phyloP scores from a whole-genome alignment of 1,140 invertebrate genomes.

The Diorhabda carinulata region DNA sequence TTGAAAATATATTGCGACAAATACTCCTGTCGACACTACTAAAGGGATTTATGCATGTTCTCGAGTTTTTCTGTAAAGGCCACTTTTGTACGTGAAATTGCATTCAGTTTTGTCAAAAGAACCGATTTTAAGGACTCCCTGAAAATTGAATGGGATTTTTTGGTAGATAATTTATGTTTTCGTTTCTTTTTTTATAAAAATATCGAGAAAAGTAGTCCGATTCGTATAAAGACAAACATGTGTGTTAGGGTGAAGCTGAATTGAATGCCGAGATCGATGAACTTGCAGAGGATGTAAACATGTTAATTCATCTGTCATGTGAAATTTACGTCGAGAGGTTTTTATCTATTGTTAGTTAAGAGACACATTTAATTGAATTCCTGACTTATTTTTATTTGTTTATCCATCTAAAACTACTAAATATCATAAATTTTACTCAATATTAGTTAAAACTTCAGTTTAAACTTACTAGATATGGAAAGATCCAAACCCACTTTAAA shows the following conservation, averaged over 20 bases:
- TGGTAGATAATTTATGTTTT: conserved; percentile 14
- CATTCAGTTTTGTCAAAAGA: conserved; percentile 31
- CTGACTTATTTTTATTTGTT: too few species aligned
- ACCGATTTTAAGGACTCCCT: conserved; percentile 29
- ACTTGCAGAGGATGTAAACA: background rate
- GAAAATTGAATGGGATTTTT: conserved; percentile 11
- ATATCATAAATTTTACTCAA: too few species aligned
- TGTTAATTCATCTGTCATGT: background rate
- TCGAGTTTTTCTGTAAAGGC: conserved; percentile 35
- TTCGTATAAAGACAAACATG: background rate
- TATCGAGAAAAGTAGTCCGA: background rate
- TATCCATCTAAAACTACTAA: too few species aligned
- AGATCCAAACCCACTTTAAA: too few species aligned
- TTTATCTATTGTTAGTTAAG: too few species aligned
- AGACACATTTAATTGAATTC: too few species aligned
- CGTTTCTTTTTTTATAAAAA: conserved; percentile 5
- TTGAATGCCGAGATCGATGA: background rate
- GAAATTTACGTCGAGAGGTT: too few species aligned
- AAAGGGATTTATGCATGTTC: conserved; percentile 35
- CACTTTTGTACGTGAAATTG: conserved; percentile 37
- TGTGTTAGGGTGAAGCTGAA: background rate
- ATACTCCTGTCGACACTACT: conserved; percentile 37
- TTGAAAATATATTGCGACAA: conserved; percentile 35
- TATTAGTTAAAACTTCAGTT: too few species aligned
- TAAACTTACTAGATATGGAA: too few species aligned